These are phyloP conservation scores for Bugulina stolonifera DNA, from an alignment of 2,888 invertebrate genomes.

Conservation along the genomic window DNA sequence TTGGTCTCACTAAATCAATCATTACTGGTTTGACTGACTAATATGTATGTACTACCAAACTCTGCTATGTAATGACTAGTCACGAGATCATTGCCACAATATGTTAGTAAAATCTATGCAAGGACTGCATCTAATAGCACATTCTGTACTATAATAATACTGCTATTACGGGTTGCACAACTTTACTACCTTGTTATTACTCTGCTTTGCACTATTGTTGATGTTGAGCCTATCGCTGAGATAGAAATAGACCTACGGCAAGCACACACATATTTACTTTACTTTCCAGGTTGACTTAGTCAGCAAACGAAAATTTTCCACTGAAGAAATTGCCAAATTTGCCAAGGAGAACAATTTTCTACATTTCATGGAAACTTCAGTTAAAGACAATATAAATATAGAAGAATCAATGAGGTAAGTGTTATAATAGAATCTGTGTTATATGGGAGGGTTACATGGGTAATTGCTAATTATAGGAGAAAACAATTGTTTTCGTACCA, in stretches of 20 bases:
- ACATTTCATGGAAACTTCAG: conserved; percentile 93
- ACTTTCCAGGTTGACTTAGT: conserved; percentile 41
- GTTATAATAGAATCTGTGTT: background rate
- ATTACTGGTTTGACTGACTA: too few relatives aligned
- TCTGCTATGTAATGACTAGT: too few relatives aligned
- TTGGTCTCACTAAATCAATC: too few relatives aligned
- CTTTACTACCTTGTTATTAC: too few relatives aligned
- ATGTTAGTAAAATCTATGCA: too few relatives aligned
- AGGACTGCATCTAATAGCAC: too few relatives aligned
- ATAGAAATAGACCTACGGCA: background rate
- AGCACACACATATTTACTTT: background rate
- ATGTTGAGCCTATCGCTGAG: too few relatives aligned
- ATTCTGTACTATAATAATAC: too few relatives aligned
- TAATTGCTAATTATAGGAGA: background rate
- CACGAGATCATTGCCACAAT: too few relatives aligned
- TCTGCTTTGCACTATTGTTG: too few relatives aligned
- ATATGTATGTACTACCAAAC: too few relatives aligned
- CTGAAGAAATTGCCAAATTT: conserved; percentile 79
- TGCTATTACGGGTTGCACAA: too few relatives aligned
- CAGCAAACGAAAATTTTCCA: conserved; percentile 41
- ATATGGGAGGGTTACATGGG: background rate
- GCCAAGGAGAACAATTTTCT: conserved; percentile 86
- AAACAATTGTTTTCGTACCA: background rate
- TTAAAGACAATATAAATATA: conserved; percentile 67
- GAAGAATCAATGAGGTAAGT: conserved; percentile 58